Evolutionary conservation across 2,113 vertebrate genomes (phyloP).

Genomic region (Theristicus caerulescens): DNA sequence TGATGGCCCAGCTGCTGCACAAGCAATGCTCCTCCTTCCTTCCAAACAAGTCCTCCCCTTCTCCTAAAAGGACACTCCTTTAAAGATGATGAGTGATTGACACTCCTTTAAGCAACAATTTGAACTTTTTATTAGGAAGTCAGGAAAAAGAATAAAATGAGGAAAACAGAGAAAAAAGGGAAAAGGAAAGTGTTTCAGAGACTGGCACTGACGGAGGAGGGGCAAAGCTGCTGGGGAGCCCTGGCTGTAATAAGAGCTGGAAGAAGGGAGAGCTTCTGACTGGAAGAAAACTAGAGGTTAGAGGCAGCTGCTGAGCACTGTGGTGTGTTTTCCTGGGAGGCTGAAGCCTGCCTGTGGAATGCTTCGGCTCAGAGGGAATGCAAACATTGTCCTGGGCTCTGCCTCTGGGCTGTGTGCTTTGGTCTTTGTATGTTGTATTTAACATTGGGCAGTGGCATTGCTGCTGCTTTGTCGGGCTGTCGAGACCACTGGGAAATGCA

Average conservation of each 20-base stretch:
- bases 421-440: neutral
- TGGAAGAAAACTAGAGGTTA: neutral
- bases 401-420: neutral
- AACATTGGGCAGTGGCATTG: neutral
- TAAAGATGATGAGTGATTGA: neutral
- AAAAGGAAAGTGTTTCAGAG: neutral
- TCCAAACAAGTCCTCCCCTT: neutral
- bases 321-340: conserved; percentile 13
- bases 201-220: neutral
- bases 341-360: neutral
- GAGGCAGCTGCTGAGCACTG: neutral
- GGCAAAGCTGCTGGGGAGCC: neutral
- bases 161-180: neutral
- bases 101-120: neutral
- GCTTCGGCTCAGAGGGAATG: neutral
- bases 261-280: neutral
- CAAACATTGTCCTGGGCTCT: conserved; percentile 12
- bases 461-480: neutral
- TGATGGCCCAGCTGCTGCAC: neutral
- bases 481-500: neutral
- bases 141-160: neutral
- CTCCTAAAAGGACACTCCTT: neutral
- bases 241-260: neutral
- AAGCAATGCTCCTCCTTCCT: neutral
- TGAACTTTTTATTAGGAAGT: neutral